Percentiles rank a stretch among this genome's conserved stretches.
Evolutionary conservation across 2,797 vertebrate species (phyloP).

Genomic region (Pseudomugil tenellus): DNA sequence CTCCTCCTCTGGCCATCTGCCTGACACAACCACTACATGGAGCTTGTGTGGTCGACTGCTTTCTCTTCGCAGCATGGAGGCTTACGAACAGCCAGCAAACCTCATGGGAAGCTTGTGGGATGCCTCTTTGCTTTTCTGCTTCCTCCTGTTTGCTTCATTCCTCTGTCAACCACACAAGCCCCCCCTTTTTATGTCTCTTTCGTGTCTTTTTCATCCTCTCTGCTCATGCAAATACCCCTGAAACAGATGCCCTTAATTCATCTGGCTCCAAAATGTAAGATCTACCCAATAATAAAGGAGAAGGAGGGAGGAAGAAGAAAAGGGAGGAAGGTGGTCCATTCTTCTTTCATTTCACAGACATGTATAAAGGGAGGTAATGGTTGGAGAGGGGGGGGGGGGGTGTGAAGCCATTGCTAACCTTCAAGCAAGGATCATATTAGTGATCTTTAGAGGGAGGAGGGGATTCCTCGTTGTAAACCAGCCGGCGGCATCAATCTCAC

Average conservation of each 20-base stretch:
- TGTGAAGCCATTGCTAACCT: conserved; percentile 31
- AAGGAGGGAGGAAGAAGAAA: conserved; percentile 21
- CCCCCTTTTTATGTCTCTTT: neutral
- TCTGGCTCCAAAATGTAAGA: conserved; percentile 57
- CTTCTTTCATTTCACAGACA: conserved; percentile 22
- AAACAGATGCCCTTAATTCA: conserved; percentile 72
- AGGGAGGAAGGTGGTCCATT: conserved; percentile 26
- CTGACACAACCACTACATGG: conserved; percentile 51
- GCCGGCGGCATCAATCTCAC: conserved; percentile 58
- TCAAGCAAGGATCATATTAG: conserved; percentile 38
- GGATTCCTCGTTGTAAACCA: conserved; percentile 68
- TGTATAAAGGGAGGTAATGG: conserved; percentile 18
- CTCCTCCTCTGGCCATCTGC: conserved; percentile 55
- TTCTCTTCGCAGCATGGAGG: conserved; percentile 26
- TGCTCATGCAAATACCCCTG: conserved; percentile 45
- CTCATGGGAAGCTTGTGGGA: conserved; percentile 41
- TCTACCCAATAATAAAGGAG: conserved; percentile 37
- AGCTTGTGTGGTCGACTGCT: conserved; percentile 50
- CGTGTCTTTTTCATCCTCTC: conserved; percentile 29
- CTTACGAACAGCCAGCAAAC: conserved; percentile 39
- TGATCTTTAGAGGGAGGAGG: conserved; percentile 59
- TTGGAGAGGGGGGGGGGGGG: neutral
- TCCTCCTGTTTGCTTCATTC: conserved; percentile 10
- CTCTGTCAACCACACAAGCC: conserved; percentile 7
- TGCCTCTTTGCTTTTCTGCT: conserved; percentile 34